Conservation (phyloP, 2,888 invertebrate genomes). For the Mesoligia furuncula region DNA sequence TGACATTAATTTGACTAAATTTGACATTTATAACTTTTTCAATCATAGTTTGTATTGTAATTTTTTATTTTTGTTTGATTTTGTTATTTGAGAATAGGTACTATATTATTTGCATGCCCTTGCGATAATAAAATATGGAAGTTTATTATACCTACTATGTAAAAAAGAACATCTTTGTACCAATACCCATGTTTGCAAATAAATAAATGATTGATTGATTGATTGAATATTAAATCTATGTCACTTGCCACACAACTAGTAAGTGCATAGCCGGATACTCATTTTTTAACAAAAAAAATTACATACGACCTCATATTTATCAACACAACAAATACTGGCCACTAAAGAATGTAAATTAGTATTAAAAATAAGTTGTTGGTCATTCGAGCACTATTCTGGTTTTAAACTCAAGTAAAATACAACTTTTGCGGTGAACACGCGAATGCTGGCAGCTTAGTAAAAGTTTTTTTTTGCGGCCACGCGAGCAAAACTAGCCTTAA, state of each 20-base stretch:
- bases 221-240: no score
- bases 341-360: slow-evolving; percentile 18
- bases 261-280: not conserved
- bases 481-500: slow-evolving; percentile 27
- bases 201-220: no score
- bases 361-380: slow-evolving; percentile 22
- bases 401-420: slow-evolving; percentile 37
- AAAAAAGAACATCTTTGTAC: no score
- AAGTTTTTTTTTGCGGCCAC: slow-evolving; percentile 42
- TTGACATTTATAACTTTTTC: no score
- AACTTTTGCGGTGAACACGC: slow-evolving; percentile 54
- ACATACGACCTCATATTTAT: not conserved
- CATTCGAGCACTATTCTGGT: not conserved
- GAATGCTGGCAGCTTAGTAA: slow-evolving; percentile 37
- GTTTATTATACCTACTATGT: no score
- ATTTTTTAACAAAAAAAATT: not conserved
- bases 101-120: no score
- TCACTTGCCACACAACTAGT: not conserved
- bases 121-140: no score
- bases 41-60: no score
- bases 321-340: not conserved
- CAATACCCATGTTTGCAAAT: no score
- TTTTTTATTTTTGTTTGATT: no score
- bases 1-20: no score
- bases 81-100: no score